Conservation (phyloP, 1,140 invertebrate species). For the Pinna nobilis region DNA sequence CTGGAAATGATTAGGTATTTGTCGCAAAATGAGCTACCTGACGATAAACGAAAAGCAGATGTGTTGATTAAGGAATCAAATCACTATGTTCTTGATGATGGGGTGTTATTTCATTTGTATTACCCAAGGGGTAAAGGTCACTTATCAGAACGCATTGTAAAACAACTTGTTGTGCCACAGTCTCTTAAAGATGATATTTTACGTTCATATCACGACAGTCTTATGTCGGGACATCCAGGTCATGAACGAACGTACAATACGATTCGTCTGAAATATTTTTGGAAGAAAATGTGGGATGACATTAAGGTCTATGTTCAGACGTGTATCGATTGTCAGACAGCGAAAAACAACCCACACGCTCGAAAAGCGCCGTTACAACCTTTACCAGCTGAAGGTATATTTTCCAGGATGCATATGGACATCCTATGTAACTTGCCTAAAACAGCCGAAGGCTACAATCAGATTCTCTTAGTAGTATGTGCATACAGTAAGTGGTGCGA, state of each 20-base stretch:
- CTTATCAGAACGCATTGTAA: background rate
- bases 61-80: background rate
- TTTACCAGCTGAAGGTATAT: constrained; percentile 27
- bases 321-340: constrained; percentile 40
- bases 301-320: constrained; percentile 4
- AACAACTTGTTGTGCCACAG: constrained; percentile 17
- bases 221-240: no score
- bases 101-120: constrained; percentile 20
- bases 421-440: no score
- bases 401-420: constrained; percentile 42
- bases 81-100: constrained; percentile 19
- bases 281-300: constrained; percentile 30
- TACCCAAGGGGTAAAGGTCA: background rate
- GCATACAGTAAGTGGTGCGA: constrained; percentile 41
- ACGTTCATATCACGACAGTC: constrained; percentile 27
- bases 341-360: constrained; percentile 6
- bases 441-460: constrained; percentile 42
- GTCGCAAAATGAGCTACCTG: no score
- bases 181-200: constrained; percentile 2
- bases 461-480: constrained; percentile 44
- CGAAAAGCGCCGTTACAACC: constrained; percentile 16
- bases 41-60: background rate
- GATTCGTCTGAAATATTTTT: constrained; percentile 39
- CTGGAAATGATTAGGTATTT: no score
- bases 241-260: no score